Conservation (phyloP, 2,888 invertebrate genomes). For the Gortyna flavago region DNA sequence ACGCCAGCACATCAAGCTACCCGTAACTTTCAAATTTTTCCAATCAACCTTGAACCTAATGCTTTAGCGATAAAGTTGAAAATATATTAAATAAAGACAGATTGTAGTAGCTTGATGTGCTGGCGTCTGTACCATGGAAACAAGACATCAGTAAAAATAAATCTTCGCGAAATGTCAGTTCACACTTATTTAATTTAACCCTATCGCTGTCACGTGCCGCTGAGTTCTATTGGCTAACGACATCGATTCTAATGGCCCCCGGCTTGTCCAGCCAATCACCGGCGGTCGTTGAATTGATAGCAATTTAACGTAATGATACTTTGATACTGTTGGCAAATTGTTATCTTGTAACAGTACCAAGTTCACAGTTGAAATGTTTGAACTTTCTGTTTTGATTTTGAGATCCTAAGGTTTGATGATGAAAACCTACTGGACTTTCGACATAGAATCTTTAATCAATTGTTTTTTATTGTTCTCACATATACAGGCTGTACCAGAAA, state of each 20-base stretch:
- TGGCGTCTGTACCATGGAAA: constrained; percentile 15
- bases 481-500: no score
- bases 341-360: constrained; percentile 43
- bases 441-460: no score
- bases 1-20: no score
- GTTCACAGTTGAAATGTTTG: constrained; percentile 44
- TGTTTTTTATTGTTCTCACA: no score
- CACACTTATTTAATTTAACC: constrained; percentile 59
- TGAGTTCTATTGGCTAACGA: constrained; percentile 61
- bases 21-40: no score
- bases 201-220: constrained; percentile 51
- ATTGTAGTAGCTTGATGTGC: no score
- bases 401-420: neutral
- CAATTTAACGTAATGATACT: constrained; percentile 70
- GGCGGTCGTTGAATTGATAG: constrained; percentile 64
- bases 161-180: constrained; percentile 52
- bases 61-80: no score
- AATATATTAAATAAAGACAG: no score
- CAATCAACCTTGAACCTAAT: no score
- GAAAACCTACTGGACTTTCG: neutral
- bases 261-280: constrained; percentile 60
- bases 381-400: constrained; percentile 29
- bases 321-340: constrained; percentile 57
- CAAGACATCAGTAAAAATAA: constrained; percentile 28
- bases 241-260: constrained; percentile 52